phyloP scores from a whole-genome alignment of 2,888 invertebrate species.

The Beris morrisii region DNA sequence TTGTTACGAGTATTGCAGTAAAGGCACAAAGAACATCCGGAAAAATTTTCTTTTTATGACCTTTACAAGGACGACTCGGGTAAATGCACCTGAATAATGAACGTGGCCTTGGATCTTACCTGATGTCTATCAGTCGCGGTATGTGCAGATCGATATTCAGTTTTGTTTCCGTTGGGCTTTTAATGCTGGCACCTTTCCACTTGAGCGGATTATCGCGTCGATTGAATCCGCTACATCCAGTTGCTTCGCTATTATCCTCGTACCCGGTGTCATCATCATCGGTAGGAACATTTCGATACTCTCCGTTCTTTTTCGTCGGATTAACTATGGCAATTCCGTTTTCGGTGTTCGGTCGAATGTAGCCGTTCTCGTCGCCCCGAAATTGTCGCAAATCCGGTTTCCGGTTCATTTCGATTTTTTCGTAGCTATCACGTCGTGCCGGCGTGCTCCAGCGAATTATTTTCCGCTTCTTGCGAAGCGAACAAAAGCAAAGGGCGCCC shows the following conservation, averaged over 20 bases:
- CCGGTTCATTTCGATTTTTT: conserved; percentile 76
- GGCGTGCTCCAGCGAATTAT: conserved; percentile 58
- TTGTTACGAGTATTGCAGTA: too few species aligned
- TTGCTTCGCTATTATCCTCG: conserved; percentile 57
- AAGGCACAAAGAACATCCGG: too few species aligned
- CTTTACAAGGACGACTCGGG: too few species aligned
- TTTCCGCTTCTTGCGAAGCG: conserved; percentile 62
- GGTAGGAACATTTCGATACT: conserved; percentile 72
- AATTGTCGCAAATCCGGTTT: conserved; percentile 51
- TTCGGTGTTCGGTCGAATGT: conserved; percentile 38
- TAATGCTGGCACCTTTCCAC: conserved; percentile 46
- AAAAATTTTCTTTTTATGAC: too few species aligned
- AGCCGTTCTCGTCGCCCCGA: conserved; percentile 42
- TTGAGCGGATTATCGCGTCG: conserved; percentile 51
- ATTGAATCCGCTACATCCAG: conserved; percentile 50
- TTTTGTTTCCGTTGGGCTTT: conserved; percentile 42
- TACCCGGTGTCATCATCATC: conserved; percentile 67
- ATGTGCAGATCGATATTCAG: conserved; percentile 63
- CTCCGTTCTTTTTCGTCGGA: conserved; percentile 63
- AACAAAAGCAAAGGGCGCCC: conserved; percentile 66
- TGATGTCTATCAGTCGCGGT: conserved; percentile 64
- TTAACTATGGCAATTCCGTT: conserved; percentile 55
- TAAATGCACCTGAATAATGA: too few species aligned
- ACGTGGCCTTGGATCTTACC: conserved; percentile 56
- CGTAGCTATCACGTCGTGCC: conserved; percentile 67